Base-by-base conservation (phyloP, 2,113 vertebrate species). In the Xenus cinereus region DNA sequence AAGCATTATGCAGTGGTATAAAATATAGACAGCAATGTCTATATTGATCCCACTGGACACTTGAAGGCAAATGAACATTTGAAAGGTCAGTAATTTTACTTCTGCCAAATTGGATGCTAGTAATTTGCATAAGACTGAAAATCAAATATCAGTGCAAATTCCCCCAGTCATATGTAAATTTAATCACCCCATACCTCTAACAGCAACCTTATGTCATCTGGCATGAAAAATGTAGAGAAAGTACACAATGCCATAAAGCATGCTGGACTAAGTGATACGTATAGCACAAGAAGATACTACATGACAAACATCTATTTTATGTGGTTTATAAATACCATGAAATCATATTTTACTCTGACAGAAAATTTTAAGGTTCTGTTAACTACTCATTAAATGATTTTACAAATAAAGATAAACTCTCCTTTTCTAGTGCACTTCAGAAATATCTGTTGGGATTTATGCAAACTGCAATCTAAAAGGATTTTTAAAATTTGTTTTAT, bases 41-140 rank as follows among this genome's bases (percentile, higher is more conserved):
- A 7, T 89, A 97, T 97, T 73, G 96, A 98, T 97, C 95, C 89
- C 94, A 92, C 60, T n/a, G 69, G 91, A 95, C 89, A 96, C 91
- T 89, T 87, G 87, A 92, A 96, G 86, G 91, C 97, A 96, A 98
- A 96, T 95, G 97, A 96, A 97, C 96, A 96, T 97, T 96, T 91
- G 95, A 98, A 99, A 99, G 98, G 98, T 98, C 98, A 98, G 95
- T 96, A 95, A 95, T 98, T 98, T 97, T 95, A 92, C 96, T 95
- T 98, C 92, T 96, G 95, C 96, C 95, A 97, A 98, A 98, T 95
- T 96, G 98, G 96, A 98, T 96, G 94, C 74, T 79, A 62, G 89
- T 96, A 93, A 98, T 98, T 98, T 98, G 97, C 98, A 98, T 98
- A 93, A 92, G 90, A 95, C 96, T 96, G 97, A 98, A 98, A 98